These are phyloP conservation scores for Halisarca cf. caerulea DNA, from an alignment of 37 sponge, comb jelly and placozoan species.

Conservation along the genomic window DNA sequence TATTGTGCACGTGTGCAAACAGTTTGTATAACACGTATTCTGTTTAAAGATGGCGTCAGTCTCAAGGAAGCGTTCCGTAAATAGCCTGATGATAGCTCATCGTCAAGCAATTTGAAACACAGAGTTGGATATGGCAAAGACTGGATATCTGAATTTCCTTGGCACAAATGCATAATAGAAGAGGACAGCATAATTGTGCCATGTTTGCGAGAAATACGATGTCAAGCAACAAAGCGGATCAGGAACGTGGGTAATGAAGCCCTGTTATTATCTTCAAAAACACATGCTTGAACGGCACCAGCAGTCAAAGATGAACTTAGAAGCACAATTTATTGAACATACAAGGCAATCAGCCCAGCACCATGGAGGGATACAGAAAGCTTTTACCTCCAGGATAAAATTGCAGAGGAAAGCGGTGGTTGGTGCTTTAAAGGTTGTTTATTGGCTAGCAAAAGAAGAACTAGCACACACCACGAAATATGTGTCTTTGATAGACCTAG, in stretches of 20 bases:
- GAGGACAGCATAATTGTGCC: background rate
- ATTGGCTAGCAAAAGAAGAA: background rate
- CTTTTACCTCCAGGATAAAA: background rate
- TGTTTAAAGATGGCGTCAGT: no score
- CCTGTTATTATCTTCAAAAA: slow-evolving; percentile 2
- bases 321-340: background rate
- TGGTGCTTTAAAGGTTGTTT: background rate
- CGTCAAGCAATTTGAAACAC: background rate
- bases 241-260: background rate
- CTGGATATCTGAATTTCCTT: background rate
- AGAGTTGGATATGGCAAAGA: background rate
- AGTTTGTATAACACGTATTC: no score
- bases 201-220: background rate
- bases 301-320: background rate
- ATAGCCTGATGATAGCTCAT: no score
- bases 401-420: background rate
- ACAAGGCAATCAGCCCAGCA: background rate
- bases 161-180: background rate
- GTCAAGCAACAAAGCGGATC: background rate
- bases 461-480: background rate
- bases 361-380: background rate
- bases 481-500: background rate
- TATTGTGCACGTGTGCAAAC: no score
- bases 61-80: no score
- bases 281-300: background rate